These are phyloP conservation scores for Acrocephalus scirpaceus DNA, from an alignment of 2,797 vertebrate species.

Conservation along the genomic window DNA sequence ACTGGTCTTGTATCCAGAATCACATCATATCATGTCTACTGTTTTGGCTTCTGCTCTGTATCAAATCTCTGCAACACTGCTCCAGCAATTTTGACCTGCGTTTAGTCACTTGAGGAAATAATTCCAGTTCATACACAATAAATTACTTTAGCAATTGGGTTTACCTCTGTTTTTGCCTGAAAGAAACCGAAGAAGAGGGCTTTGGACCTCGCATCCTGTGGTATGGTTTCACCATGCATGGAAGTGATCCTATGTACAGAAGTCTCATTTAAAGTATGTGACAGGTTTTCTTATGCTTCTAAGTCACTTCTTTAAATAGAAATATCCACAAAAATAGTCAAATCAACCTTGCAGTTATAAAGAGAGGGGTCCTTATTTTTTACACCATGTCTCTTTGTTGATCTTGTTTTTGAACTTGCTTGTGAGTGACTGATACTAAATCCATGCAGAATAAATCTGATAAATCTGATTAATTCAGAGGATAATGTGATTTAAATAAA, in stretches of 20 bases:
- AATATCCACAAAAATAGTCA: background rate
- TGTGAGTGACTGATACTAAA: background rate
- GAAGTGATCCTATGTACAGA: background rate
- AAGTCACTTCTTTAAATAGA: background rate
- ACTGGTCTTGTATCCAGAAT: background rate
- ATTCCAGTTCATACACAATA: background rate
- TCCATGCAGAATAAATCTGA: constrained; percentile 2
- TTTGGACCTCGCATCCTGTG: background rate
- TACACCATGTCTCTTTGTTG: background rate
- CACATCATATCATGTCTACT: background rate
- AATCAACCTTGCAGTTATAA: background rate
- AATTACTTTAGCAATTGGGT: background rate
- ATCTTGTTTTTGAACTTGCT: constrained; percentile 1
- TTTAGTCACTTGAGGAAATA: background rate
- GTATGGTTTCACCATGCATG: background rate
- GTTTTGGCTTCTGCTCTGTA: background rate
- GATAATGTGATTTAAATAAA: constrained; percentile 35
- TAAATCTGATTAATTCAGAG: constrained; percentile 54
- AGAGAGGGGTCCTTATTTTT: background rate
- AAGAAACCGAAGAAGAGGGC: background rate
- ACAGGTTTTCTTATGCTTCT: background rate
- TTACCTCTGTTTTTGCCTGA: background rate
- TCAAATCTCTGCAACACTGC: background rate
- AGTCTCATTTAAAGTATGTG: background rate
- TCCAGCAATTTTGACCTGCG: background rate